phyloP scores from a whole-genome alignment of 2,888 invertebrate species.

The Agonopterix subpropinquella region DNA sequence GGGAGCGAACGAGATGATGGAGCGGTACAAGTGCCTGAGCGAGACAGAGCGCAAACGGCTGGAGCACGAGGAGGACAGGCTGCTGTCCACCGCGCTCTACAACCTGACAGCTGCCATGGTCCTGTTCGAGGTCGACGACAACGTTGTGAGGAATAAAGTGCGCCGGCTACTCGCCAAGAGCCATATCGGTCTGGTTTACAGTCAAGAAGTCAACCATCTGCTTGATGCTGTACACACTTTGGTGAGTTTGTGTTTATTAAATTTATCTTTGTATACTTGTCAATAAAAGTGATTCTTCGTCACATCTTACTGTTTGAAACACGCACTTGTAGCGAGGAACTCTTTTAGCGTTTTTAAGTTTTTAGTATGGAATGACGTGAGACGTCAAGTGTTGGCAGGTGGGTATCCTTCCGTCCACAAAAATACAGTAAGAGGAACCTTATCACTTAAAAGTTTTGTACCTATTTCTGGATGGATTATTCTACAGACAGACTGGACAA shows the following conservation, averaged over 20 bases:
- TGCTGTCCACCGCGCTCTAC: conserved; percentile 96
- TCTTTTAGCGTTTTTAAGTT: no score
- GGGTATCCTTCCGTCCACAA: no score
- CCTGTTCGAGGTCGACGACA: conserved; percentile 90
- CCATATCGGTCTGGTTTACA: conserved; percentile 98
- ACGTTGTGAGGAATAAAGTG: conserved; percentile 89
- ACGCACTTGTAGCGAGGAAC: no score
- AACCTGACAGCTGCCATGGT: conserved; percentile 97
- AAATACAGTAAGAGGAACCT: no score
- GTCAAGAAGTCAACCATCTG: conserved; percentile 97
- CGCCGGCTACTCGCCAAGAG: conserved; percentile 97
- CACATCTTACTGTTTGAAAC: no score
- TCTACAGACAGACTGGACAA: no score
- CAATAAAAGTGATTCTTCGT: no score
- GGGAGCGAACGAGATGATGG: conserved; percentile 99
- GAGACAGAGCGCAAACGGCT: conserved; percentile 95
- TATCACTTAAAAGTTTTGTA: no score
- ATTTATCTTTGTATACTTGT: not conserved
- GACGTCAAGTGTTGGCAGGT: no score
- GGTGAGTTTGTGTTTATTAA: conserved; percentile 73
- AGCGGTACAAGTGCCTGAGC: conserved; percentile 94
- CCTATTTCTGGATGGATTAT: no score
- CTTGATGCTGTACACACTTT: conserved; percentile 95
- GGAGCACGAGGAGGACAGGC: conserved; percentile 97
- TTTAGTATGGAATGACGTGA: no score